phyloP scores from a whole-genome alignment of 2,113 vertebrate genomes.

The Taurulus bubalis region DNA sequence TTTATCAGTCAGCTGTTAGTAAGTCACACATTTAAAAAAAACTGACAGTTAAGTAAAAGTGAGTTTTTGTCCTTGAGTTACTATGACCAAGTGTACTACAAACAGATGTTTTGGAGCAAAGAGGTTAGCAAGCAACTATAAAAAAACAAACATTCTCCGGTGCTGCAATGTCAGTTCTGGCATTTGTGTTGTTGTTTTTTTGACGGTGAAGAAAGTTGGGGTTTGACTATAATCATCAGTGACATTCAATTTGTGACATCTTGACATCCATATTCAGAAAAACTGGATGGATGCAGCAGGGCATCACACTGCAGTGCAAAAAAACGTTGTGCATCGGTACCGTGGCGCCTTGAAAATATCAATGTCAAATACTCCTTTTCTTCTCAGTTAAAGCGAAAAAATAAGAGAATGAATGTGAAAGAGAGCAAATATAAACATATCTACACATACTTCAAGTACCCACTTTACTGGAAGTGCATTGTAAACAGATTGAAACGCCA shows the following conservation, averaged over 20 bases:
- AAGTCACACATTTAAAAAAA: not conserved
- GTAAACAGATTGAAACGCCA: not conserved
- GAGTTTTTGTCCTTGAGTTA: not conserved
- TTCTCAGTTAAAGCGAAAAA: not conserved
- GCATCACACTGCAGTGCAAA: not conserved
- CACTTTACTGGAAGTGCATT: not conserved
- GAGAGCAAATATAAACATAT: not conserved
- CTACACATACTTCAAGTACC: not conserved
- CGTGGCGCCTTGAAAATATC: not conserved
- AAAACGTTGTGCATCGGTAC: not conserved
- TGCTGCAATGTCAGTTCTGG: not conserved
- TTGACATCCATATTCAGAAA: not conserved
- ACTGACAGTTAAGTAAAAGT: not conserved
- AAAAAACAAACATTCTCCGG: not conserved
- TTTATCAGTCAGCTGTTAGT: conserved; percentile 49
- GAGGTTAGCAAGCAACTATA: not conserved
- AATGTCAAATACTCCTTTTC: not conserved
- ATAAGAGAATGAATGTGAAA: not conserved
- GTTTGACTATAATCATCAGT: not conserved
- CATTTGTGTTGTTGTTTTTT: not conserved
- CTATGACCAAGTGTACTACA: not conserved
- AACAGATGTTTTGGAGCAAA: not conserved
- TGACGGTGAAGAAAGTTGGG: not conserved
- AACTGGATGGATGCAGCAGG: not conserved
- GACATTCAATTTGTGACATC: not conserved